Base-by-base conservation (phyloP, 2,113 vertebrate genomes). In the Hyaena hyaena region DNA sequence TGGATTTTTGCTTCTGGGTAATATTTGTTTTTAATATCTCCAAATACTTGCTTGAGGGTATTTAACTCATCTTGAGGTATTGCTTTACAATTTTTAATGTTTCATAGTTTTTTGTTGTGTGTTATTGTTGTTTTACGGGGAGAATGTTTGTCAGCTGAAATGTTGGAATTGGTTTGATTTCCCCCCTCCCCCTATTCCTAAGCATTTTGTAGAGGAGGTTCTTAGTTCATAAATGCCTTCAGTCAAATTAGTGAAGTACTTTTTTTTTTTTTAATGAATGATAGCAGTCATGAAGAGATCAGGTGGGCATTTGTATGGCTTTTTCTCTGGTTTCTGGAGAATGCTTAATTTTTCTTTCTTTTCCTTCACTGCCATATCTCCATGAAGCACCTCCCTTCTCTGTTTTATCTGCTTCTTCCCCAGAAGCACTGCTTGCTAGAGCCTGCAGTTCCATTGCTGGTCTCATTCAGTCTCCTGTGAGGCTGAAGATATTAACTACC, bases 1-100 rank as follows among this genome's bases (percentile, higher is more conserved):
- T 82, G 33, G 66, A 43, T 39, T 86, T 85, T 80, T 39, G 15
- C 10, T 92, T 58, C n/a, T 86, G 63, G 35, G 3, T 84, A 48
- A 80, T 80, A 66, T 58, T 94, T 73, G 28, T 84, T 89, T 74
- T 74, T 50, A 53, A 3, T 86, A 43, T 95, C 66, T 69, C 39
- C 39, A 92, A n/a, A 73, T 66, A 74, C 10, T 74, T 85, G 7
- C 39, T 94, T 97, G 79, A 86, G n/a, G n/a, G 1, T 88, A 45
- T 88, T 95, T 82, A 90, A 65, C 80, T 95, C 39, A 92, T 0
- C 77, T 74, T 86, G 50, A 89, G 88, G 35, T 55, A 53, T 11
- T 92, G 11, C 63, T 88, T 95, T 50, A 63, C 12, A 55, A 19
- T 43, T 89, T 84, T 80, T 83, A 39, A 35, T 33, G 16, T 81